Evolutionary conservation across 2,888 invertebrate genomes (phyloP), one percentile per base, ranked within the genome.

Genomic region (Rhagium mordax): DNA sequence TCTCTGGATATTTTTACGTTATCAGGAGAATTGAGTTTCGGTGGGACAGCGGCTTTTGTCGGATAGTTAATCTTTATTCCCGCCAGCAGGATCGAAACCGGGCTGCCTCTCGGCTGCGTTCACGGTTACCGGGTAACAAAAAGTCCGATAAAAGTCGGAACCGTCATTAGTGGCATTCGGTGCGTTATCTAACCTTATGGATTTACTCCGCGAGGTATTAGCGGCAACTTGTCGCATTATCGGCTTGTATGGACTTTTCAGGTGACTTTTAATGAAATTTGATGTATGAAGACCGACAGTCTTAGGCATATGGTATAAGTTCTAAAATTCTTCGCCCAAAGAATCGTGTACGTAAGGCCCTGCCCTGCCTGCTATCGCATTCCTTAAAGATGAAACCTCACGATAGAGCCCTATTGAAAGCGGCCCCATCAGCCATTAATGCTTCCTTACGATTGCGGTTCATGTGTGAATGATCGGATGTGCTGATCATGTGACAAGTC

Each of bases 51-150:
- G 74, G 78, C 78, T 83, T 81, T 82, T 81, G 81, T 81, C 80
- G 79, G 80, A 81, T 79, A 81, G 80, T 83, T 82, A 82, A 83
- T 83, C 76, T 72, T 78, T 77, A 79, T 76, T 79, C 79, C 77
- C 74, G 70, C 69, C 71, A 2, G 8, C 51, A 20, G 20, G 8
- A 8, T 51, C 13, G 51, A 20, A 51, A 20, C 10, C 18, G 51
- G 18, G 20, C 13, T 16, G 8, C 51, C 51, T 20, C 7, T 51
- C 18, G 51, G 8, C 51, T 51, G 20, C 51, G 51, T 1, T 51
- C 51, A 18, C 18, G 51, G 51, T 51, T 51, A 51, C 18, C 69
- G 70, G 68, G 61, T 75, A 74, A 74, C 74, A 76, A 71, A 76
- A 76, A 74, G 64, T 68, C 53, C 70, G 71, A 74, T 76, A 76